Evolutionary conservation across 2,113 vertebrate genomes (phyloP), one percentile per base, ranked within the genome.

Genomic region (Synodontis membranacea): DNA sequence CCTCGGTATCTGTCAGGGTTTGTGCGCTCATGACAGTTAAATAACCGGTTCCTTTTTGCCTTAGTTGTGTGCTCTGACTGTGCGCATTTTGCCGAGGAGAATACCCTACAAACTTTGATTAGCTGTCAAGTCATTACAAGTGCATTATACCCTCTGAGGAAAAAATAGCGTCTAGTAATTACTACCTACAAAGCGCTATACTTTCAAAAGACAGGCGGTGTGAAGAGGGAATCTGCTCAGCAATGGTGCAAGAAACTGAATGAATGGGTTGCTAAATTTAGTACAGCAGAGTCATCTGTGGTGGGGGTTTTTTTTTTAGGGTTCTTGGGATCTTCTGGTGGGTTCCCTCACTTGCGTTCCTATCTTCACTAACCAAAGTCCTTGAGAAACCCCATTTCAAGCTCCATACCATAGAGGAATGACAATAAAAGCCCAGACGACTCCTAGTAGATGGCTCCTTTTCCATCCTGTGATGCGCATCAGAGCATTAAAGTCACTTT

Each of bases 51-150:
- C 52, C 78, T 21, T 11, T 56, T 80, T 80, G 39, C 52, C 31
- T 37, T 52, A 79, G 48, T 25, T 80, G 52, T 58, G 37, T 39
- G 54, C 28, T 80, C 78, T 80, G 78, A 34, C 52, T 80, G 78
- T 80, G 75, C 54, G n/a, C 48, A 54, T 79, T 80, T 23, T 39
- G 78, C 52, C 15, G 78, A 80, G 5, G 78, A 80, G 78, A 80
- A 80, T 80, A 56, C 31, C 81, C 81, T 34, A 25, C n/a, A 48
- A 64, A 66, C 62, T 66, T 34, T 68, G 44, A 83, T 66, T 48
- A 83, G 44, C 81, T 46, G 81, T 48, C 81, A 83, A 83, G 81
- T 68, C 81, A 68, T 83, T 83, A 83, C 42, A 34, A 66, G 19
- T 21, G 81, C 44, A 66, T 83, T 66, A 66, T 66, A 83, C 34